phyloP scores from a whole-genome alignment of 2,797 vertebrate genomes.

The Silurus lanzhouensis region DNA sequence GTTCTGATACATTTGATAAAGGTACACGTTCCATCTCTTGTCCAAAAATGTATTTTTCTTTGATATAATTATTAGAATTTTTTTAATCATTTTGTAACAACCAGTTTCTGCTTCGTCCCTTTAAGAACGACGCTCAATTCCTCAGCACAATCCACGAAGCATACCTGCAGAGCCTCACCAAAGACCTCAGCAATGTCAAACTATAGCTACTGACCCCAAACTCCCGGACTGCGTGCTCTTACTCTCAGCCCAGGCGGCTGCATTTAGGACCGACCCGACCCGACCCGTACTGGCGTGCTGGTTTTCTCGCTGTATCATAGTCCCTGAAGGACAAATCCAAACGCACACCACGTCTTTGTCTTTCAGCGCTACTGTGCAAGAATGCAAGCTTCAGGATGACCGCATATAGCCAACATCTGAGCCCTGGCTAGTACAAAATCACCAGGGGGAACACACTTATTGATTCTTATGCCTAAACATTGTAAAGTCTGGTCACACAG shows the following conservation, averaged over 20 bases:
- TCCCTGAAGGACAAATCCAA: constrained; percentile 11
- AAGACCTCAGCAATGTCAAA: constrained; percentile 84
- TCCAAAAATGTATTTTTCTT: too few relatives aligned
- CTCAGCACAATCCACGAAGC: constrained; percentile 90
- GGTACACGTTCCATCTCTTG: constrained; percentile 57
- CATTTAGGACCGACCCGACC: constrained; percentile 22
- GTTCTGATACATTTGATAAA: constrained; percentile 90
- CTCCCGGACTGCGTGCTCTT: constrained; percentile 13
- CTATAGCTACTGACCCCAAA: constrained; percentile 68
- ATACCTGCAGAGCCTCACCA: constrained; percentile 87
- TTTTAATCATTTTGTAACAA: too few relatives aligned
- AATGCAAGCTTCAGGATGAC: background rate
- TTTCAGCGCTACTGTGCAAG: background rate
- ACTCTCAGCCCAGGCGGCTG: background rate
- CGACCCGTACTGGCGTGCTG: background rate
- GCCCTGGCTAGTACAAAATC: background rate
- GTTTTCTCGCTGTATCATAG: constrained; percentile 13
- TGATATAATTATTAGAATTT: too few relatives aligned
- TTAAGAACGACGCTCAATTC: constrained; percentile 90
- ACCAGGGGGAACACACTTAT: too few relatives aligned
- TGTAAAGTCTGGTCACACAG: background rate
- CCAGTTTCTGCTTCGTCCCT: constrained; percentile 34
- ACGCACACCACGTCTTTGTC: constrained; percentile 12
- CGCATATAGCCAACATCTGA: background rate
- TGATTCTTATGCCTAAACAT: background rate